These are phyloP conservation scores for Clarias platycephalus DNA, from an alignment of 2,797 vertebrate species.

Conservation along the genomic window DNA sequence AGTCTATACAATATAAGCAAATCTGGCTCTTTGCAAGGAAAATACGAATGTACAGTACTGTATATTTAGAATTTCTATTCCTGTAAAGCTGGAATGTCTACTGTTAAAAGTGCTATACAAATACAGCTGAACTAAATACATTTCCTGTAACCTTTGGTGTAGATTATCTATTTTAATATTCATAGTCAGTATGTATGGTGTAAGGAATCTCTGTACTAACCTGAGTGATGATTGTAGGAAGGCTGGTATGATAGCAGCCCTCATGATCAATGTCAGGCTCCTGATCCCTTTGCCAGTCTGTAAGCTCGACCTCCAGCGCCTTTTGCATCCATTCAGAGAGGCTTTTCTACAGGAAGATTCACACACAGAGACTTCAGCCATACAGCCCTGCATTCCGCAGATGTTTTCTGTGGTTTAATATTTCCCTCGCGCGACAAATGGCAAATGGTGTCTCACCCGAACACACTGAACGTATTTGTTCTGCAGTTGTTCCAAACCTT, in stretches of 20 bases:
- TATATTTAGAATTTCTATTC: too few relatives aligned
- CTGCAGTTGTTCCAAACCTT: conserved; percentile 85
- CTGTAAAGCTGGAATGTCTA: too few relatives aligned
- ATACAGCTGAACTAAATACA: too few relatives aligned
- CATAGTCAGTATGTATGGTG: not conserved
- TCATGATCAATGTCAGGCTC: conserved; percentile 89
- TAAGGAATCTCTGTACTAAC: conserved; percentile 61
- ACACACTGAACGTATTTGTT: conserved; percentile 86
- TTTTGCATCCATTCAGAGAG: conserved; percentile 95
- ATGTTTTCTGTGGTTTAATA: not conserved
- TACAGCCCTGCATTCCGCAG: not conserved
- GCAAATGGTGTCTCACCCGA: conserved; percentile 70
- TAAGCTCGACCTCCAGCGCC: conserved; percentile 87
- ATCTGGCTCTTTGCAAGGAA: too few relatives aligned
- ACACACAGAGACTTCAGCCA: conserved; percentile 27
- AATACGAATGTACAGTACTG: too few relatives aligned
- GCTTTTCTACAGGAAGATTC: conserved; percentile 71
- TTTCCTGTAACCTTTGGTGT: not conserved
- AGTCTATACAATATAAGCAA: too few relatives aligned
- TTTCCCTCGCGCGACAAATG: not conserved
- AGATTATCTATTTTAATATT: not conserved
- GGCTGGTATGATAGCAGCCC: conserved; percentile 88
- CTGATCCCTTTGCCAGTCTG: conserved; percentile 89
- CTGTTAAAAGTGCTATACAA: too few relatives aligned
- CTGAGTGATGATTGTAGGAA: conserved; percentile 90